phyloP scores from a whole-genome alignment of 2,113 vertebrate genomes.

The Camelus dromedarius region DNA sequence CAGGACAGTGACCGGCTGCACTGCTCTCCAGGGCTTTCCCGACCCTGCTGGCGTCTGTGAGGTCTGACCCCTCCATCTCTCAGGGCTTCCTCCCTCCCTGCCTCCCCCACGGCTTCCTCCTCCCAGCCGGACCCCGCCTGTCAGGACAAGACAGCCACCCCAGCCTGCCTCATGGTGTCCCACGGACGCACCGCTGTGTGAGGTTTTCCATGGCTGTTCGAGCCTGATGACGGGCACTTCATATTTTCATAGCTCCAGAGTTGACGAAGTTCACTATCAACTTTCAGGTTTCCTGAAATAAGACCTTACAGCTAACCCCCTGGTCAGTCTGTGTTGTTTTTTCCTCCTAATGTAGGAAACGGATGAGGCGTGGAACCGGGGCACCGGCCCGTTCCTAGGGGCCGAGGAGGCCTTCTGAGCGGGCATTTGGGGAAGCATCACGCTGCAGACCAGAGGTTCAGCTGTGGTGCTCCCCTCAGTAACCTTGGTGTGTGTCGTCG shows the following conservation, averaged over 20 bases:
- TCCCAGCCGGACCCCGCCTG: not conserved
- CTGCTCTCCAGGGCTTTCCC: not conserved
- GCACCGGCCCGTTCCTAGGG: fast-evolving
- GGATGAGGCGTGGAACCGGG: fast-evolving
- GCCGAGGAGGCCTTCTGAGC: fast-evolving
- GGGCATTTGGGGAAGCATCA: fast-evolving
- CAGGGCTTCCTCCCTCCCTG: not conserved
- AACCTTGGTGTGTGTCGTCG: too few species aligned
- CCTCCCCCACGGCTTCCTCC: too few species aligned
- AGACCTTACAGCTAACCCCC: fast-evolving
- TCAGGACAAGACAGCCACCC: fast-evolving
- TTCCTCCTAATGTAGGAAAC: fast-evolving
- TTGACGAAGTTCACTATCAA: fast-evolving
- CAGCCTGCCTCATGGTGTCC: fast-evolving
- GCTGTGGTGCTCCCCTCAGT: too few species aligned
- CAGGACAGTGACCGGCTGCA: fast-evolving
- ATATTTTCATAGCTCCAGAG: fast-evolving
- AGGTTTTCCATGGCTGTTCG: fast-evolving
- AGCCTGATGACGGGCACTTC: fast-evolving
- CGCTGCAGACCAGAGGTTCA: too few species aligned
- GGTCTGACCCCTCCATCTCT: not conserved
- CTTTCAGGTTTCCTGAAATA: not conserved
- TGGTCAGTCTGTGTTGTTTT: fast-evolving
- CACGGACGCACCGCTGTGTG: fast-evolving
- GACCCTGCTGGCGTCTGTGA: not conserved